Conservation (phyloP, 2,888 invertebrate species). For the Trichopoda pennipes region DNA sequence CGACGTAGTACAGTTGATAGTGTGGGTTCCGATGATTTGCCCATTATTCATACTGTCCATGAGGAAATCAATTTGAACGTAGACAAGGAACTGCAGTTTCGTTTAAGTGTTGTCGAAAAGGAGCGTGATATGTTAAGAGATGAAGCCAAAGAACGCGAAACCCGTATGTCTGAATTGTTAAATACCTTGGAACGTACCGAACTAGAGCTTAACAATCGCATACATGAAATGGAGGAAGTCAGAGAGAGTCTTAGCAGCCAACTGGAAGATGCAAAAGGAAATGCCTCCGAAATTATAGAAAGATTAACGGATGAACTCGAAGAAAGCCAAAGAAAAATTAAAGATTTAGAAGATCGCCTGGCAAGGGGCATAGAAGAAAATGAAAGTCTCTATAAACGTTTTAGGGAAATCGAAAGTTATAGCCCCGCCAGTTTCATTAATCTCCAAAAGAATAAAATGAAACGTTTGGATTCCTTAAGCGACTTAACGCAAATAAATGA, state of each 20-base stretch:
- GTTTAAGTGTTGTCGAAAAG: conserved; percentile 86
- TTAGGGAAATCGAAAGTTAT: conserved; percentile 87
- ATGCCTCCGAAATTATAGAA: conserved; percentile 86
- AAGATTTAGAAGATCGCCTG: conserved; percentile 82
- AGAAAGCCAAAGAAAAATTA: conserved; percentile 84
- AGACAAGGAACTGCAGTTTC: conserved; percentile 85
- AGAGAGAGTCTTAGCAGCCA: conserved; percentile 85
- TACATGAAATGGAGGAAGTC: conserved; percentile 87
- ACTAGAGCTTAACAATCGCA: conserved; percentile 86
- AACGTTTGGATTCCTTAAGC: conserved; percentile 88
- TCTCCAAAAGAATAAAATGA: conserved; percentile 79
- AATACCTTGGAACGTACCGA: conserved; percentile 89
- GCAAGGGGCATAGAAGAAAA: conserved; percentile 89
- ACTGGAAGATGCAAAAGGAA: conserved; percentile 86
- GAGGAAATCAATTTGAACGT: conserved; percentile 76
- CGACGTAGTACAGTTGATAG: conserved; percentile 85
- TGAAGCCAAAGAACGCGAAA: conserved; percentile 87
- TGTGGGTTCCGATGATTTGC: conserved; percentile 83
- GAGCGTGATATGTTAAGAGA: conserved; percentile 88
- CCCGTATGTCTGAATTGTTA: conserved; percentile 89
- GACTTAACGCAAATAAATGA: conserved; percentile 91
- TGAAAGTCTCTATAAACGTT: conserved; percentile 86
- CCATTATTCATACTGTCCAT: conserved; percentile 75
- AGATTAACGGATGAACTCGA: conserved; percentile 86
- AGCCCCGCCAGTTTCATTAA: conserved; percentile 78